phyloP scores from a whole-genome alignment of 2,888 invertebrate genomes.

The Cynaeus angustus region DNA sequence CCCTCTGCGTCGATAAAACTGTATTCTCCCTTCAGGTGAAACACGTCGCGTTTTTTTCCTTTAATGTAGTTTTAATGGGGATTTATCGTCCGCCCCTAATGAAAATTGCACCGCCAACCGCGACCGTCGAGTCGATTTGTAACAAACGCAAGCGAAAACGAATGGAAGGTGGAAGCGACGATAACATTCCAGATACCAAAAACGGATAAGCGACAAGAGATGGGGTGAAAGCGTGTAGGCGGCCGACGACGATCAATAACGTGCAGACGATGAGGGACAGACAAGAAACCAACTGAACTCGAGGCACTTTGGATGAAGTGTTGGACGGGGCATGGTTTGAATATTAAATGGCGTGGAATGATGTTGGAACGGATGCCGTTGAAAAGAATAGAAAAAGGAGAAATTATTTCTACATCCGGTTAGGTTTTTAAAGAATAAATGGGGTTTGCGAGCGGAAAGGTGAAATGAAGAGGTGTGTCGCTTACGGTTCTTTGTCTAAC shows the following conservation, averaged over 20 bases:
- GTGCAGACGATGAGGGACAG: constrained; percentile 45
- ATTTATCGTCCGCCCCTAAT: constrained; percentile 35
- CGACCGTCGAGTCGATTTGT: constrained; percentile 20
- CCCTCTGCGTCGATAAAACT: constrained; percentile 4
- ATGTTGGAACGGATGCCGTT: constrained; percentile 18
- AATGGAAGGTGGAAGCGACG: constrained; percentile 9
- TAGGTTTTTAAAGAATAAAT: neutral
- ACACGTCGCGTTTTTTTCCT: constrained; percentile 4
- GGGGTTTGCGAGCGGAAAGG: neutral
- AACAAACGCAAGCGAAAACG: constrained; percentile 12
- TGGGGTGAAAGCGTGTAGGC: neutral
- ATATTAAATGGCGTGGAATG: constrained; percentile 41
- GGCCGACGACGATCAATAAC: constrained; percentile 36
- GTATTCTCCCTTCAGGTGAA: constrained; percentile 4
- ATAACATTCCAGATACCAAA: neutral
- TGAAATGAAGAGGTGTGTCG: no score
- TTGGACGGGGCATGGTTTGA: constrained; percentile 27
- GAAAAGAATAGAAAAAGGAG: constrained; percentile 2
- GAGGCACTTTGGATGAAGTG: constrained; percentile 5
- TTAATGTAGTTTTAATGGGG: constrained; percentile 15
- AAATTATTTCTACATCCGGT: neutral
- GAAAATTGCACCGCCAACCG: constrained; percentile 30
- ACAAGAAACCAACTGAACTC: constrained; percentile 13
- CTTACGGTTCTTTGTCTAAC: neutral
- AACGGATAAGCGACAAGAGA: constrained; percentile 1